Evolutionary conservation across 2,888 invertebrate genomes (phyloP).

Genomic region (Agrilus cyanescens): DNA sequence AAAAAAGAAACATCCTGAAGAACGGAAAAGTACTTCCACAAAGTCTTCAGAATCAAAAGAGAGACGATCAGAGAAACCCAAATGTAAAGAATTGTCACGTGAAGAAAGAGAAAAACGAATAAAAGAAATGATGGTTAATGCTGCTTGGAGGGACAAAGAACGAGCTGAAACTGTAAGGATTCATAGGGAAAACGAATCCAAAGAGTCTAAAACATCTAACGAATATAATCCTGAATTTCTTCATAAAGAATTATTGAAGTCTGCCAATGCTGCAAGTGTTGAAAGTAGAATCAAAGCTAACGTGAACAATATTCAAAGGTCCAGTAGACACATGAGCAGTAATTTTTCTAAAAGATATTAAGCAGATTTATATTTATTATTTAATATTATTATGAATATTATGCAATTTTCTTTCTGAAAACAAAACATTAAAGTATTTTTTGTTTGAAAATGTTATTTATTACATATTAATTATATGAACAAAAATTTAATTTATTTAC

Average conservation of each 20-base stretch:
- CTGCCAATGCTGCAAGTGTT: constrained; percentile 57
- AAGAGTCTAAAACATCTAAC: constrained; percentile 33
- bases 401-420: no score
- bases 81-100: constrained; percentile 37
- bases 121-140: constrained; percentile 76
- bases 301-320: constrained; percentile 80
- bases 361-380: background rate
- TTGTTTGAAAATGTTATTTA: no score
- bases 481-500: no score
- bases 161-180: constrained; percentile 50
- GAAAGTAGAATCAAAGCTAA: constrained; percentile 80
- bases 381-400: no score
- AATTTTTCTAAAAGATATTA: constrained; percentile 53
- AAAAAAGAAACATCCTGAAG: constrained; percentile 5
- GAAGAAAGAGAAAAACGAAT: constrained; percentile 59
- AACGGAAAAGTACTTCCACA: constrained; percentile 5
- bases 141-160: constrained; percentile 54
- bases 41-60: constrained; percentile 10
- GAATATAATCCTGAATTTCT: constrained; percentile 43
- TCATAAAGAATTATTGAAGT: constrained; percentile 50
- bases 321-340: constrained; percentile 64
- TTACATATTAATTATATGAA: no score
- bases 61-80: constrained; percentile 6
- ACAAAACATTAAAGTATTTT: no score
- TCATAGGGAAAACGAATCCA: constrained; percentile 47